phyloP scores from a whole-genome alignment of 2,888 invertebrate species.

The Microdon myrmicae region DNA sequence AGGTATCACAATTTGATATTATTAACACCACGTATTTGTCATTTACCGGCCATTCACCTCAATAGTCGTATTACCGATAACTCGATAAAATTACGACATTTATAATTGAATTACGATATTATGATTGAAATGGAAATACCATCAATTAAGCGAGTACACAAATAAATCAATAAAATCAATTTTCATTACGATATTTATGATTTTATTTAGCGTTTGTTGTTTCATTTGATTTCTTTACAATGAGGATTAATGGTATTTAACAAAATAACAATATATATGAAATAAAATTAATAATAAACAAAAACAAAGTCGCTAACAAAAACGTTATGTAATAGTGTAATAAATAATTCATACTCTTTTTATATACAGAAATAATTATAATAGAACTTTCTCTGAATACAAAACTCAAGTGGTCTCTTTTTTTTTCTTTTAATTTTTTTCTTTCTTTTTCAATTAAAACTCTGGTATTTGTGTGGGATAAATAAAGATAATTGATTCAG shows the following conservation, averaged over 20 bases:
- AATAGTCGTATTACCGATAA: too few relatives aligned
- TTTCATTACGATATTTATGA: conserved; percentile 27
- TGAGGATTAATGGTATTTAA: conserved; percentile 51
- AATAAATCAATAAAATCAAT: too few relatives aligned
- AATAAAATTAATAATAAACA: conserved; percentile 47
- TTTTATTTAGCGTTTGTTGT: conserved; percentile 46
- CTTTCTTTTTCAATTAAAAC: not conserved
- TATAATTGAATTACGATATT: too few relatives aligned
- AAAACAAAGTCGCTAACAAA: conserved; percentile 45
- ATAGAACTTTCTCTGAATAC: conserved; percentile 1
- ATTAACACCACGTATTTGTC: too few relatives aligned
- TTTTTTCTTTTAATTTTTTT: not conserved
- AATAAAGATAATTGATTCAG: conserved; percentile 17
- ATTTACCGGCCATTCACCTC: too few relatives aligned
- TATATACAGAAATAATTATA: conserved; percentile 22
- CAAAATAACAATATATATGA: conserved; percentile 47
- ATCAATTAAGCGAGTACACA: too few relatives aligned
- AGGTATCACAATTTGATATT: too few relatives aligned
- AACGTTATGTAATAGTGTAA: conserved; percentile 28
- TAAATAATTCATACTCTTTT: conserved; percentile 48
- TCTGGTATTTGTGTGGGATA: not conserved
- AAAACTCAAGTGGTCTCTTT: conserved; percentile 1
- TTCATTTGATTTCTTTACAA: conserved; percentile 39
- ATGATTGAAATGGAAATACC: too few relatives aligned
- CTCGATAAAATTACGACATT: too few relatives aligned